Conservation (phyloP, 2,888 invertebrate species). For the Sympetrum striolatum region DNA sequence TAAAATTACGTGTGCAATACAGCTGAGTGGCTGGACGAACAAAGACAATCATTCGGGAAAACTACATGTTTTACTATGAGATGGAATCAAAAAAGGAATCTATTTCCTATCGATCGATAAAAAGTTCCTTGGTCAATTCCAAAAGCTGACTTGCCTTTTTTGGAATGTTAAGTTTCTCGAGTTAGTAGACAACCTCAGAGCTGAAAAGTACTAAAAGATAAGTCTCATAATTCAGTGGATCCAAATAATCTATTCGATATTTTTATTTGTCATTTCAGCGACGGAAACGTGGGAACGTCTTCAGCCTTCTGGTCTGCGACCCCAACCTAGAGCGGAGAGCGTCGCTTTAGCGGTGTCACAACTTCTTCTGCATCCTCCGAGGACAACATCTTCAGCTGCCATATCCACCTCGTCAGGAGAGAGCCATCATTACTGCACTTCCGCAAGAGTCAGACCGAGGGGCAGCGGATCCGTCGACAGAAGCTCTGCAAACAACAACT, state of each 20-base stretch:
- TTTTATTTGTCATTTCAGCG: slow-evolving; percentile 60
- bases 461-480: slow-evolving; percentile 46
- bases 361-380: slow-evolving; percentile 58
- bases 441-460: slow-evolving; percentile 50
- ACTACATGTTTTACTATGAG: too few relatives aligned
- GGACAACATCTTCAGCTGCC: slow-evolving; percentile 53
- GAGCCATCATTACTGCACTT: slow-evolving; percentile 53
- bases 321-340: slow-evolving; percentile 74
- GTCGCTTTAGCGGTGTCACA: slow-evolving; percentile 72
- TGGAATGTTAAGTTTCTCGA: too few relatives aligned
- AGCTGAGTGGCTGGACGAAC: neutral
- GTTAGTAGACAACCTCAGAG: too few relatives aligned
- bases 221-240: too few relatives aligned
- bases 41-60: too few relatives aligned
- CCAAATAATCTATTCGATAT: too few relatives aligned
- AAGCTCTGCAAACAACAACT: slow-evolving; percentile 57
- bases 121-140: too few relatives aligned
- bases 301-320: slow-evolving; percentile 64
- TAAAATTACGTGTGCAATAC: neutral
- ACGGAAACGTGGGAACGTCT: slow-evolving; percentile 80
- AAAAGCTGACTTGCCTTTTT: too few relatives aligned
- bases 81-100: too few relatives aligned
- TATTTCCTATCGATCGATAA: too few relatives aligned
- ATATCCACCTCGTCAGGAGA: slow-evolving; percentile 35
- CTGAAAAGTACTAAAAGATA: too few relatives aligned